Evolutionary conservation across 2,888 invertebrate genomes (phyloP).

Genomic region (Agrypnus murinus): DNA sequence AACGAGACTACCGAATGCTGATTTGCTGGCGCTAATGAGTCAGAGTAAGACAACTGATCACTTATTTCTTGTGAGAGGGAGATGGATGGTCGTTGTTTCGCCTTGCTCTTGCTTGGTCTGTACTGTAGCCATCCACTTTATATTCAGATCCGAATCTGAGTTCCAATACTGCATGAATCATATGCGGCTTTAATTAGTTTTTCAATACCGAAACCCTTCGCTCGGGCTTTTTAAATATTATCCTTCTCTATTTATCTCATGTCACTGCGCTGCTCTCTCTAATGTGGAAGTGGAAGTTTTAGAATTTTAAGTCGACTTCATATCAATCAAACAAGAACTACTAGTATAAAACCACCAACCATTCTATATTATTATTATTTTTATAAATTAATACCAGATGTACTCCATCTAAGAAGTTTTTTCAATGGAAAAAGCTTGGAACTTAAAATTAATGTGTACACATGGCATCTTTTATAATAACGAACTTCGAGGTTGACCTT

Average conservation of each 20-base stretch:
- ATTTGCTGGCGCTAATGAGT: constrained; percentile 63
- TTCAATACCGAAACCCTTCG: constrained; percentile 48
- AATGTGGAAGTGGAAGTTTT: constrained; percentile 9
- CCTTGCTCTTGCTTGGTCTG: constrained; percentile 54
- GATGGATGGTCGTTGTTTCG: constrained; percentile 68
- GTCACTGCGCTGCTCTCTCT: background rate
- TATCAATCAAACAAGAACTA: too few relatives aligned
- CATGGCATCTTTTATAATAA: too few relatives aligned
- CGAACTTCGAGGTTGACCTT: too few relatives aligned
- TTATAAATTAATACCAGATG: constrained; percentile 14
- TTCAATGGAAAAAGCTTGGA: too few relatives aligned
- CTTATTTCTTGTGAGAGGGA: constrained; percentile 60
- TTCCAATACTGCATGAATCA: constrained; percentile 53
- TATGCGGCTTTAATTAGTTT: constrained; percentile 51
- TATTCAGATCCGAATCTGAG: constrained; percentile 51
- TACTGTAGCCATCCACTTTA: constrained; percentile 52
- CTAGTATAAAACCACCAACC: too few relatives aligned
- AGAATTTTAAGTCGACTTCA: background rate
- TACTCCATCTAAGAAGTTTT: background rate
- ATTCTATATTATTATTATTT: background rate
- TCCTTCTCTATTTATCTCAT: too few relatives aligned
- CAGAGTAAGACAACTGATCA: constrained; percentile 59
- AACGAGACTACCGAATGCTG: constrained; percentile 69
- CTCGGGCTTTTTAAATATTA: constrained; percentile 22
- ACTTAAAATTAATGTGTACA: too few relatives aligned